A percentile compares a stretch with the other conserved stretches of the same genome.
Conservation (phyloP, 2,113 vertebrate genomes). For the Macquaria australasica region DNA sequence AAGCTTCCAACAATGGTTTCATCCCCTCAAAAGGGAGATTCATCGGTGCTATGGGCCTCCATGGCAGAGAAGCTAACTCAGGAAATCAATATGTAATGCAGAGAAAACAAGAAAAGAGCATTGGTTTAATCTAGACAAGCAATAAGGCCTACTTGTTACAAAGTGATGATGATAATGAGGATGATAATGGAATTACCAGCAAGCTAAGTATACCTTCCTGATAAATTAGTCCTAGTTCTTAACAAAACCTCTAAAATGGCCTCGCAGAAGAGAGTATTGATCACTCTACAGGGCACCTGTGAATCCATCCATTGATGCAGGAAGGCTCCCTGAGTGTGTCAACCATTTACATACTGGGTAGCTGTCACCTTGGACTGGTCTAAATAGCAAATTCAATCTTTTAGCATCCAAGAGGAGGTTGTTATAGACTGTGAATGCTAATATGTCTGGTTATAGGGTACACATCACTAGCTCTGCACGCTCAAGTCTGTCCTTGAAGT, state of each 20-base stretch:
- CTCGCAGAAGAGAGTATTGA: constrained; percentile 46
- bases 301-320: constrained; percentile 63
- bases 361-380: constrained; percentile 54
- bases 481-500: constrained; percentile 45
- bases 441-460: constrained; percentile 33
- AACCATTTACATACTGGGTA: constrained; percentile 46
- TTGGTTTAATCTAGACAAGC: constrained; percentile 7
- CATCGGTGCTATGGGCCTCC: constrained; percentile 11
- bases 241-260: constrained; percentile 46
- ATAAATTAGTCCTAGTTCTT: constrained; percentile 29
- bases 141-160: constrained; percentile 8
- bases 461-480: constrained; percentile 41
- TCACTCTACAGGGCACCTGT: constrained; percentile 17
- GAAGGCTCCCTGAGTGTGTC: constrained; percentile 27
- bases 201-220: constrained; percentile 14
- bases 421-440: constrained; percentile 41
- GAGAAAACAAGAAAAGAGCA: constrained; percentile 3
- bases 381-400: constrained; percentile 38
- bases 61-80: neutral
- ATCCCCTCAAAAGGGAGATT: constrained; percentile 6
- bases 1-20: constrained; percentile 11
- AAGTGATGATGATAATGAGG: constrained; percentile 34
- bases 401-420: constrained; percentile 5
- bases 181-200: constrained; percentile 19
- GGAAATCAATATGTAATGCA: constrained; percentile 29